Conservation (phyloP, 2,113 vertebrate genomes). For the Gallinago paraguaiae region DNA sequence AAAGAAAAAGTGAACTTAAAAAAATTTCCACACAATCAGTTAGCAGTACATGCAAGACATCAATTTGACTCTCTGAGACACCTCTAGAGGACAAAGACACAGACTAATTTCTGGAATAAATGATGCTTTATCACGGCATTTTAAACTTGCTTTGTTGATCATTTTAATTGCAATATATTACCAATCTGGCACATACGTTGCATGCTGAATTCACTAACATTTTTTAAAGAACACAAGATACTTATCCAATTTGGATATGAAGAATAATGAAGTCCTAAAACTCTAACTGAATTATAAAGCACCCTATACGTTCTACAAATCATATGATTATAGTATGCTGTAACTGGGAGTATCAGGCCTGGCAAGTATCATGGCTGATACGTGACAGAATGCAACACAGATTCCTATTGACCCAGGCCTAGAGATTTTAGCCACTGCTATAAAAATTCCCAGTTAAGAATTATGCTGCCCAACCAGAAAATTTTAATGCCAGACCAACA, state of each 20-base stretch:
- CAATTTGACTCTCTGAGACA: conserved; percentile 75
- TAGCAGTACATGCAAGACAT: conserved; percentile 84
- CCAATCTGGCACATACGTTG: conserved; percentile 12
- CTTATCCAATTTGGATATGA: conserved; percentile 56
- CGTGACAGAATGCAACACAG: conserved; percentile 62
- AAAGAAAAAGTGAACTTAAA: conserved; percentile 87
- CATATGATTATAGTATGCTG: not conserved
- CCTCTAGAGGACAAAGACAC: conserved; percentile 75
- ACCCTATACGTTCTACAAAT: conserved; percentile 23
- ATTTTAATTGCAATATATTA: conserved; percentile 3
- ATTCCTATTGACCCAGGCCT: conserved; percentile 61
- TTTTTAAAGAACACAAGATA: conserved; percentile 12
- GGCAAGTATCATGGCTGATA: conserved; percentile 71
- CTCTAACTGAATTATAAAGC: not conserved
- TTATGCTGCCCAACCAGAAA: conserved; percentile 82
- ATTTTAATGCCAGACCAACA: conserved; percentile 87
- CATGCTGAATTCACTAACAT: conserved; percentile 49
- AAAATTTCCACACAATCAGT: conserved; percentile 81
- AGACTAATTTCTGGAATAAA: conserved; percentile 69
- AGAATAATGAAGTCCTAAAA: conserved; percentile 66
- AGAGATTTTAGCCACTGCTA: conserved; percentile 68
- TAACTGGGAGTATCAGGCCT: conserved; percentile 48
- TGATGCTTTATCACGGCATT: conserved; percentile 33
- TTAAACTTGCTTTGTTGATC: conserved; percentile 24
- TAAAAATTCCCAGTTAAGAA: conserved; percentile 74